Conservation (phyloP, 2,113 vertebrate species). For the Uria lomvia region DNA sequence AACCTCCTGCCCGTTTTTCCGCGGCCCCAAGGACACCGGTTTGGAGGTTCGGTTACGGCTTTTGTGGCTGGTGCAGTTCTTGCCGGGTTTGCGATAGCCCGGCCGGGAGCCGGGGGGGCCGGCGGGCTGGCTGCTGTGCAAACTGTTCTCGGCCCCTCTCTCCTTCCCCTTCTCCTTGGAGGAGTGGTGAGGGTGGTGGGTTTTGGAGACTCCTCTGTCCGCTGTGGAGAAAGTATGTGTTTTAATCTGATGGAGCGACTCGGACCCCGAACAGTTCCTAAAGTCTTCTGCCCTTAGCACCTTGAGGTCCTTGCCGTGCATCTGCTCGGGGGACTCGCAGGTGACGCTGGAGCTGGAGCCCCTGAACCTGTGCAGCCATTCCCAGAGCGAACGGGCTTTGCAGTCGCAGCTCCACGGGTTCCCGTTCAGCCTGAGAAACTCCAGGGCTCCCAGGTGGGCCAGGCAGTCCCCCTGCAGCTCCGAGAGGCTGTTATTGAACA, state of each 20-base stretch:
- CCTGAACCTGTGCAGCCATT: conserved; percentile 90
- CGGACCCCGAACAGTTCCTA: conserved; percentile 85
- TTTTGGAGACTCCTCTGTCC: conserved; percentile 82
- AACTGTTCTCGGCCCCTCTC: conserved; percentile 41
- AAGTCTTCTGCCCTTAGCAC: conserved; percentile 85
- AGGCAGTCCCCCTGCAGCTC: conserved; percentile 87
- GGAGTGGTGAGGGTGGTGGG: conserved; percentile 73
- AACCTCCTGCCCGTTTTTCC: conserved; percentile 78
- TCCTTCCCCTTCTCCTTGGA: conserved; percentile 69
- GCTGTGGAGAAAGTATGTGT: conserved; percentile 86
- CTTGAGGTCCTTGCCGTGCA: conserved; percentile 86
- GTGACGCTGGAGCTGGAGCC: conserved; percentile 88
- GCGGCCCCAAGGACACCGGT: conserved; percentile 65
- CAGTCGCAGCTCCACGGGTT: conserved; percentile 96
- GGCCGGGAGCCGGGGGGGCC: conserved; percentile 72
- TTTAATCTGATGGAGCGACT: conserved; percentile 90
- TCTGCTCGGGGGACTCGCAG: conserved; percentile 77
- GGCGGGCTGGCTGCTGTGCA: conserved; percentile 69
- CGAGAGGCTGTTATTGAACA: conserved; percentile 94
- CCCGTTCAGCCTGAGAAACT: conserved; percentile 94
- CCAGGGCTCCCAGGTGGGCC: conserved; percentile 84
- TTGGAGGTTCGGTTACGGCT: conserved; percentile 79
- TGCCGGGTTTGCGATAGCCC: conserved; percentile 69
- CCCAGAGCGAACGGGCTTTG: conserved; percentile 90
- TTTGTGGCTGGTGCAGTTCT: conserved; percentile 86